A percentile compares a stretch with the other conserved stretches of the same genome.
These are phyloP conservation scores for Eolophus roseicapilla DNA, from an alignment of 2,113 vertebrate species.

Conservation along the genomic window DNA sequence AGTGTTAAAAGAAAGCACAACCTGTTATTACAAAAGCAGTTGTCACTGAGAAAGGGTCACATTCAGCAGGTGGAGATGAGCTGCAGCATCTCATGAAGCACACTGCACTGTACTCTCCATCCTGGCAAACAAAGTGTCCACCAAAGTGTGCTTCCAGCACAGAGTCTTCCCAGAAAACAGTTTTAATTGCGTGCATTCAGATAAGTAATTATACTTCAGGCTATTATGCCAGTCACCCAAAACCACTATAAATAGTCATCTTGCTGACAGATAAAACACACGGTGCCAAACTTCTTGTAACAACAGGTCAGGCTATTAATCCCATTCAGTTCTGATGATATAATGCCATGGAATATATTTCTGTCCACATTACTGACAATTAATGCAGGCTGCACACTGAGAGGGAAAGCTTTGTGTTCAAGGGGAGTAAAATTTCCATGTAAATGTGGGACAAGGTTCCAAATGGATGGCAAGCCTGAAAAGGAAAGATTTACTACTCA, in stretches of 20 bases:
- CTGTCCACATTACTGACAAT: conserved; percentile 52
- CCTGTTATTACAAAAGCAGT: neutral
- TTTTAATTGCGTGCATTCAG: conserved; percentile 46
- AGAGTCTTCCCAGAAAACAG: conserved; percentile 12
- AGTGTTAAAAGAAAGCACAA: neutral
- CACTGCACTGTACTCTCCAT: neutral
- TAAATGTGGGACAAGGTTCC: conserved; percentile 61
- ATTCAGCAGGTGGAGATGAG: neutral
- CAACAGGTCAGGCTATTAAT: conserved; percentile 56
- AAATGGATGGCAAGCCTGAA: conserved; percentile 54
- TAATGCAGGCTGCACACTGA: conserved; percentile 47
- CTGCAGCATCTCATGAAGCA: fast-evolving
- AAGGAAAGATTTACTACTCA: conserved; percentile 55
- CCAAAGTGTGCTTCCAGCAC: neutral
- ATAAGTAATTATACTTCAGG: conserved; percentile 26
- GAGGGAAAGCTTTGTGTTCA: conserved; percentile 48
- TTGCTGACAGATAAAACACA: conserved; percentile 37
- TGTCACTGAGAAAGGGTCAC: neutral
- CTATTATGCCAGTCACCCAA: conserved; percentile 26
- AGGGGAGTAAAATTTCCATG: conserved; percentile 65
- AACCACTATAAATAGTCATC: conserved; percentile 49
- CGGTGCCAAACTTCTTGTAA: conserved; percentile 30
- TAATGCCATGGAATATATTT: conserved; percentile 54
- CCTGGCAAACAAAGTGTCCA: neutral
- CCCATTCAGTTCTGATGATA: conserved; percentile 44